Percentiles rank a stretch among this genome's conserved stretches.
Evolutionary conservation across 2,797 vertebrate genomes (phyloP).

Genomic region (Lemur catta): DNA sequence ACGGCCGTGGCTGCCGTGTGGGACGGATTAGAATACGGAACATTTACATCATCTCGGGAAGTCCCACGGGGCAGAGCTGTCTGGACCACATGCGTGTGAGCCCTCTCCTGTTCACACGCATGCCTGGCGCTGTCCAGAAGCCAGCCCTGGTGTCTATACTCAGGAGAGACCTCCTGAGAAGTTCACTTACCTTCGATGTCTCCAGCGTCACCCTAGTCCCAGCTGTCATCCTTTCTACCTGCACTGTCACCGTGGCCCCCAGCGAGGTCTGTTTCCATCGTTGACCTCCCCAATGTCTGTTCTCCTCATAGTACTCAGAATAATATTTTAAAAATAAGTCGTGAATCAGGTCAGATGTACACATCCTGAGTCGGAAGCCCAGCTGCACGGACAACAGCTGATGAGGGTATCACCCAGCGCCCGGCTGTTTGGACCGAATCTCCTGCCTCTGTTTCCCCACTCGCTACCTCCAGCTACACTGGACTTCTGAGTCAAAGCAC

Average conservation of each 20-base stretch:
- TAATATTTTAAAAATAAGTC: not conserved
- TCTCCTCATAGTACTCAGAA: not conserved
- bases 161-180: too few relatives aligned
- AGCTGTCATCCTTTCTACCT: too few relatives aligned
- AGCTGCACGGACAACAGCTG: fast-evolving
- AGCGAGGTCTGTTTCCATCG: fast-evolving
- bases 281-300: fast-evolving
- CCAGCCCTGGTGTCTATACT: too few relatives aligned
- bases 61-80: fast-evolving
- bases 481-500: not conserved
- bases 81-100: fast-evolving
- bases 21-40: not conserved
- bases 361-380: not conserved
- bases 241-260: not conserved
- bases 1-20: not conserved
- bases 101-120: not conserved
- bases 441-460: fast-evolving
- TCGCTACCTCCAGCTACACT: not conserved
- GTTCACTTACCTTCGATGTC: fast-evolving
- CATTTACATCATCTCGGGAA: fast-evolving
- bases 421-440: not conserved
- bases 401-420: fast-evolving
- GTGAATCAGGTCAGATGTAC: not conserved
- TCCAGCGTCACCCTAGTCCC: not conserved
- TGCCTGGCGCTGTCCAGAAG: too few relatives aligned